Base-by-base conservation (phyloP, 2,113 vertebrate genomes). In the Callorhinus ursinus region DNA sequence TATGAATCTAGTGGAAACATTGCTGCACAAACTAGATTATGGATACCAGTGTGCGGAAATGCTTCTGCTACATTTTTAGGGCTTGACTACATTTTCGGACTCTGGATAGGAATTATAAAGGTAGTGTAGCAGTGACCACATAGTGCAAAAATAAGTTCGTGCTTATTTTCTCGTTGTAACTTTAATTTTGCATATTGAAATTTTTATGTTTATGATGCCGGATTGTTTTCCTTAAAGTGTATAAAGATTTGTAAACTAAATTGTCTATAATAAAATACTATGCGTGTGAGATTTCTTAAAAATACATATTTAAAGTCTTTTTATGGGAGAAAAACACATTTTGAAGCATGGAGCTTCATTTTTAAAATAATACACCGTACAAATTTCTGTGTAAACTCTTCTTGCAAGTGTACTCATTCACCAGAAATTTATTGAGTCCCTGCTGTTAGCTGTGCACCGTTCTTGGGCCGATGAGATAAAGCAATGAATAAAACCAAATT, bases 41-140 rank as follows among this genome's bases (percentile, higher is more conserved):
- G 98, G 98, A 96, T 97, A 98, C 98, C 99, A 99, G 99, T 99
- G 99, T 99, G 99, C 98, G 98, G 99, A 99, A 99, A 99, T 98
- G 99, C 99, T 99, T 99, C 99, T 99, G 99, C 98, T 99, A 98
- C 98, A 88, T 99, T 99, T 99, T 98, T 99, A 99, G 99, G 99
- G 99, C 98, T 98, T 99, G 79, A 97, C 98, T 94, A 33, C 98
- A 91, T 96, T 95, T 97, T 95, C 77, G 85, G 97, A 72, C 95
- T 98, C 97, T 96, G 95, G 85, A 96, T 98, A 83, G 93, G 57
- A 98, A 57, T 98, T 96, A 49, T 57, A 96, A 92, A 97, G 95
- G 83, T 72, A 97, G 61, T 24, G 31, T 69, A 81, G 33, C 49
- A 95, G 42, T 90, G 97, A 97, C 93, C 88, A 90, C 69, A 39